Percentiles rank a stretch among this genome's conserved stretches.
phyloP scores from a whole-genome alignment of 2,888 invertebrate species.

The Zygogramma bicolorata region DNA sequence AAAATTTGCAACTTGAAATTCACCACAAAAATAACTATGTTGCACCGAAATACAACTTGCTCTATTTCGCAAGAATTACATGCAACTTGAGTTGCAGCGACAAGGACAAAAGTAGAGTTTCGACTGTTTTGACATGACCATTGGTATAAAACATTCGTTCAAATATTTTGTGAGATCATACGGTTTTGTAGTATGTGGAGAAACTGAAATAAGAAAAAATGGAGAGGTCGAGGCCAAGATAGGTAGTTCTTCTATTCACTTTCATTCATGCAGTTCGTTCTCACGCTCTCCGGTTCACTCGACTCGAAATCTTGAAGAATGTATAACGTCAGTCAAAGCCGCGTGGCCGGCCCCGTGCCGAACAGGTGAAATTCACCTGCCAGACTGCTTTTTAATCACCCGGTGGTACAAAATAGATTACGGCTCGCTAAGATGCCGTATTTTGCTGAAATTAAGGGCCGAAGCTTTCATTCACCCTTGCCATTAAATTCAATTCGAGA shows the following conservation, averaged over 20 bases:
- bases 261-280: conserved; percentile 1
- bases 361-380: conserved; percentile 59
- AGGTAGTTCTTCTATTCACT: too few relatives aligned
- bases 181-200: neutral
- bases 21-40: too few relatives aligned
- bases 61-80: too few relatives aligned
- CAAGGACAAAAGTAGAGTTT: too few relatives aligned
- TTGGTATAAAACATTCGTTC: too few relatives aligned
- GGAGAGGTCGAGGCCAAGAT: too few relatives aligned
- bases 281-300: neutral
- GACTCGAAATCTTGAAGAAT: conserved; percentile 8
- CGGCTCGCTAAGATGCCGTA: conserved; percentile 39
- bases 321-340: conserved; percentile 29
- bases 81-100: too few relatives aligned
- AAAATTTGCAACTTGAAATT: too few relatives aligned
- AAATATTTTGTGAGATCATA: neutral
- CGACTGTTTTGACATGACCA: too few relatives aligned
- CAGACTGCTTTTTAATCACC: conserved; percentile 48
- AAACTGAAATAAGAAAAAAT: too few relatives aligned
- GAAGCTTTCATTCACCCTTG: conserved; percentile 41
- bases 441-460: conserved; percentile 46
- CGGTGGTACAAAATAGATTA: conserved; percentile 46
- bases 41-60: too few relatives aligned
- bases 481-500: conserved; percentile 41
- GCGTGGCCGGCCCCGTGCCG: conserved; percentile 54